phyloP scores from a whole-genome alignment of 2,113 vertebrate genomes.

The Ciconia boyciana region DNA sequence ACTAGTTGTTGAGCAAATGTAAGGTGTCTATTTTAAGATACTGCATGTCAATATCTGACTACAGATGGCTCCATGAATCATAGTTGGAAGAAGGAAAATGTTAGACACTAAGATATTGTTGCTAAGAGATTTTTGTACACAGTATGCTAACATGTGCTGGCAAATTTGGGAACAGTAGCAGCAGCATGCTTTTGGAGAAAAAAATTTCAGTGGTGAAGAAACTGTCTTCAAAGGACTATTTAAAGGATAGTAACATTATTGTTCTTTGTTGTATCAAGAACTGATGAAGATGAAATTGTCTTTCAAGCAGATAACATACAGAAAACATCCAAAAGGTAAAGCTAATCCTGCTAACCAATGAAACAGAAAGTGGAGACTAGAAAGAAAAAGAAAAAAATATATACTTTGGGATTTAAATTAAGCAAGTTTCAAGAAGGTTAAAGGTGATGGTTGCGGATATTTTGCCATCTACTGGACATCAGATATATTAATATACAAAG shows the following conservation, averaged over 20 bases:
- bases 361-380: not conserved
- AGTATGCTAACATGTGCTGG: conserved; percentile 56
- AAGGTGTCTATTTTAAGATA: conserved; percentile 66
- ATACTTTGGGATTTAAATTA: not conserved
- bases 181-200: conserved; percentile 36
- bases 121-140: conserved; percentile 70
- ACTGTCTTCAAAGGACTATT: conserved; percentile 61
- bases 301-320: not conserved
- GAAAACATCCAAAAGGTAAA: conserved; percentile 42
- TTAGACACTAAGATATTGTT: conserved; percentile 66
- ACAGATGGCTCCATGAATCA: conserved; percentile 75
- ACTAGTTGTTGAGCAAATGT: conserved; percentile 58
- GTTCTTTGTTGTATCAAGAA: conserved; percentile 22
- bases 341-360: not conserved
- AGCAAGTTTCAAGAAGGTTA: not conserved
- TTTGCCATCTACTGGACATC: conserved; percentile 46
- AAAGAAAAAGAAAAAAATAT: not conserved
- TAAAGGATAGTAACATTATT: conserved; percentile 41
- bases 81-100: conserved; percentile 64
- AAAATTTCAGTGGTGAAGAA: conserved; percentile 46
- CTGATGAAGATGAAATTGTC: conserved; percentile 41
- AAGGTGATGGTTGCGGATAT: not conserved
- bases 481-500: not conserved
- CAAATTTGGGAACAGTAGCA: conserved; percentile 55
- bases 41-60: conserved; percentile 70